Conservation (phyloP, 2,888 invertebrate species). For the Atethmia centrago region DNA sequence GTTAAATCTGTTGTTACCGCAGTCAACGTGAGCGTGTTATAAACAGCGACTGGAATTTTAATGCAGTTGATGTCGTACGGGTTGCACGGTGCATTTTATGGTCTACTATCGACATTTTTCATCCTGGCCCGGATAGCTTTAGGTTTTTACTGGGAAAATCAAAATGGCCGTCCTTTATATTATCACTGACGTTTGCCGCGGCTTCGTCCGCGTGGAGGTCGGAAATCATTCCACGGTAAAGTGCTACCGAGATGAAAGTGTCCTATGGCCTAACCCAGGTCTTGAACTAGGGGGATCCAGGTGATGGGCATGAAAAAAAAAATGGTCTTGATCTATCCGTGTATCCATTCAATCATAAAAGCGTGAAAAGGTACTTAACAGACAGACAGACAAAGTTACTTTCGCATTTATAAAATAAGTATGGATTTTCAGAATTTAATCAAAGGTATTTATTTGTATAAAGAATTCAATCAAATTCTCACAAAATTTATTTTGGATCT, state of each 20-base stretch:
- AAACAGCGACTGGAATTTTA: constrained; percentile 14
- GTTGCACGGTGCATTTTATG: constrained; percentile 11
- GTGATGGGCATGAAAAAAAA: no score
- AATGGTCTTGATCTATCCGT: no score
- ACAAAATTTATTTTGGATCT: no score
- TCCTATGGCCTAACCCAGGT: no score
- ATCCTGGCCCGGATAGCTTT: background rate
- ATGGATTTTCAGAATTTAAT: no score
- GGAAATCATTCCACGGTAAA: background rate
- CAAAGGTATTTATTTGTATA: no score
- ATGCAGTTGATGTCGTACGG: background rate
- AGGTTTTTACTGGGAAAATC: background rate
- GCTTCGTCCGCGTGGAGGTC: background rate
- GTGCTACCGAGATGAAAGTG: background rate
- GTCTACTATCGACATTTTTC: background rate
- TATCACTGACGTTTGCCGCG: background rate
- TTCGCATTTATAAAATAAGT: no score
- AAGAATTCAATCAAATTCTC: no score
- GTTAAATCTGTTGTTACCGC: background rate
- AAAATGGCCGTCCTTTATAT: background rate
- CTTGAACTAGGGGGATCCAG: no score
- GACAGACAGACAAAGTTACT: no score
- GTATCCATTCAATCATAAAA: no score
- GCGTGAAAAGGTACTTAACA: no score
- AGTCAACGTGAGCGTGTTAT: background rate